Conservation (phyloP, 2,888 invertebrate species). For the Perizoma flavofasciatum region DNA sequence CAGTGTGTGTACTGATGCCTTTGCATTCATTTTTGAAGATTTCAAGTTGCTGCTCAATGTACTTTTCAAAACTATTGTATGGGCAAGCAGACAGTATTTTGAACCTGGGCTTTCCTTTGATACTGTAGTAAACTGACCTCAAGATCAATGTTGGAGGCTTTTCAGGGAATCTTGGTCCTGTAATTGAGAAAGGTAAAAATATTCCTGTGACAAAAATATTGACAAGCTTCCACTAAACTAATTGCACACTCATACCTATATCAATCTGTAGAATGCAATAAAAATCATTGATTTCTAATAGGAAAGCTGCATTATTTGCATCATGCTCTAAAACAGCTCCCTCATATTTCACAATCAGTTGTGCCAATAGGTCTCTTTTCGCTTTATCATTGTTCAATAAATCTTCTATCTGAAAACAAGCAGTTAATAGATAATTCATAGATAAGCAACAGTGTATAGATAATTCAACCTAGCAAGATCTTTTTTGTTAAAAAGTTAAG, state of each 20-base stretch:
- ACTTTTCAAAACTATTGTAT: constrained; percentile 74
- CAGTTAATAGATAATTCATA: not conserved
- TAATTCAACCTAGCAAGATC: not conserved
- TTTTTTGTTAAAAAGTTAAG: too few species aligned
- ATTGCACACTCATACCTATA: constrained; percentile 60
- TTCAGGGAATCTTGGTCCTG: constrained; percentile 80
- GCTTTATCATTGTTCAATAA: constrained; percentile 73
- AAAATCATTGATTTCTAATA: constrained; percentile 85
- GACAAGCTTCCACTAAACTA: too few species aligned
- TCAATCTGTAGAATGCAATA: constrained; percentile 85
- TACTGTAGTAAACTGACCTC: constrained; percentile 83
- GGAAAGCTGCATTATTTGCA: constrained; percentile 78
- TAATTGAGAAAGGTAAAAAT: constrained; percentile 36
- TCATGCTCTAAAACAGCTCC: constrained; percentile 78
- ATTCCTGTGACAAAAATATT: not conserved
- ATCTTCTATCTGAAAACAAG: constrained; percentile 65
- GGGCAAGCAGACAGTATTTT: constrained; percentile 72
- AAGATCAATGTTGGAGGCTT: constrained; percentile 80
- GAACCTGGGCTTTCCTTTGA: constrained; percentile 71
- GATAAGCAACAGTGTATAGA: too few species aligned
- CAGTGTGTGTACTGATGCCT: constrained; percentile 41
- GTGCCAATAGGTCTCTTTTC: constrained; percentile 72
- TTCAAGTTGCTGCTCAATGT: constrained; percentile 76
- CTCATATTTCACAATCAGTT: constrained; percentile 78
- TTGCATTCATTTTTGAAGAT: constrained; percentile 77